phyloP scores from a whole-genome alignment of 2,113 vertebrate genomes.

The Osmerus eperlanus region DNA sequence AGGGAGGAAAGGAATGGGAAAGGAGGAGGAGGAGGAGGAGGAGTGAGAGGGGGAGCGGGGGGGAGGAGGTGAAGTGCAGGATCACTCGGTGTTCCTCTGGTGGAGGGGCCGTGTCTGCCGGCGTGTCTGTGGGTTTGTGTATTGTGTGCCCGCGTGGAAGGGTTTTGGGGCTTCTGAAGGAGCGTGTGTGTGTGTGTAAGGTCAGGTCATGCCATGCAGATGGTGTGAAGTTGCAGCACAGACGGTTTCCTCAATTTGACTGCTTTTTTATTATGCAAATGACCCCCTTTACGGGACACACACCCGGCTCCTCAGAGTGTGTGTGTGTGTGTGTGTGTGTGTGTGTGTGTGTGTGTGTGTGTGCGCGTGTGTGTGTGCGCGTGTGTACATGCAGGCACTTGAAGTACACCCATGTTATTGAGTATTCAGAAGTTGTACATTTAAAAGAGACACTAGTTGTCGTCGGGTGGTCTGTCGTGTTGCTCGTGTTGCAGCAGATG shows the following conservation, averaged over 20 bases:
- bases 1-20: neutral
- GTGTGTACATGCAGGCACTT: slow-evolving; percentile 5
- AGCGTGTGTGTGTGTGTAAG: neutral
- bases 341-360: no score
- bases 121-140: neutral
- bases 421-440: no score
- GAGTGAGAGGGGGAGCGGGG: no score
- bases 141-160: neutral
- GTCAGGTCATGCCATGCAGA: slow-evolving; percentile 75
- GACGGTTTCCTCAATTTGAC: slow-evolving; percentile 74
- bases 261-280: slow-evolving; percentile 76
- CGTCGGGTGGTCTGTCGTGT: no score
- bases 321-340: slow-evolving; percentile 31
- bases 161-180: slow-evolving; percentile 16
- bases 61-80: neutral
- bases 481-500: no score
- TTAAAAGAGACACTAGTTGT: no score
- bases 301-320: slow-evolving; percentile 15
- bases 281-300: slow-evolving; percentile 63
- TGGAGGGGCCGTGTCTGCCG: slow-evolving; percentile 10
- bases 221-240: slow-evolving; percentile 73
- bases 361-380: no score
- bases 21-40: neutral
- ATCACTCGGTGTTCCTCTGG: neutral
- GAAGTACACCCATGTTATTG: no score